Evolutionary conservation across 2,113 vertebrate genomes (phyloP), one percentile per base, ranked within the genome.

Genomic region (Loxodonta africana): DNA sequence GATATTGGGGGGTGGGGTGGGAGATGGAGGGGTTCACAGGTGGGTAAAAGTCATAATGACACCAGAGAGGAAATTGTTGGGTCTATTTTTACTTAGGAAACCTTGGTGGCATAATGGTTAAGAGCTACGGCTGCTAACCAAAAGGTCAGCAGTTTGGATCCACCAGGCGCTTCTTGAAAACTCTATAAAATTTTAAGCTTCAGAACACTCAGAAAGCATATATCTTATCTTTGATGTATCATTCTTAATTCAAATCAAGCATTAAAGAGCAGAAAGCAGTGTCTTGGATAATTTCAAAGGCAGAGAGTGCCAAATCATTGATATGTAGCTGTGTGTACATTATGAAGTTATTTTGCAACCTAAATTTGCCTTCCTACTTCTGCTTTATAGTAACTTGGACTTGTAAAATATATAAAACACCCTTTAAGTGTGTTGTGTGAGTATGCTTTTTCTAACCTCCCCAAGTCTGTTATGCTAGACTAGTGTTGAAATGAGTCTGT

Each of bases 221-320:
- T 57, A 60, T 28, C 23, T n/a, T 53, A 57, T 7, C 23, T 95
- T 90, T 65, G 18, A 11, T 73, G 11, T 41, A 28, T 48, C 92
- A 81, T 83, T 96, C 63, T 80, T 83, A 91, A 67, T 90, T 74
- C 46, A 83, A 82, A 81, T 77, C n/a, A 60, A 87, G 41, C 87
- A 90, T 73, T 44, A 65, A 87, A 95, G 83, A 60, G 44, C 18
- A 92, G 48, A 28, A 91, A 53, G 71, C 51, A 17, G 17, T 48
- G 20, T 85, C 83, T 95, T n/a, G 12, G 51, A 67, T 51, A 67
- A 48, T 84, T 41, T 77, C 76, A 92, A 46, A 73, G 81, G 69
- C 51, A 84, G 76, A 89, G 71, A 83, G 62, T 65, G 65, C 73
- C 71, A 60, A 25, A 46, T 86, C 48, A 91, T 92, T 71, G 91